These are phyloP conservation scores for Forbesichthys agassizii DNA, from an alignment of 2,113 vertebrate genomes.

Conservation along the genomic window DNA sequence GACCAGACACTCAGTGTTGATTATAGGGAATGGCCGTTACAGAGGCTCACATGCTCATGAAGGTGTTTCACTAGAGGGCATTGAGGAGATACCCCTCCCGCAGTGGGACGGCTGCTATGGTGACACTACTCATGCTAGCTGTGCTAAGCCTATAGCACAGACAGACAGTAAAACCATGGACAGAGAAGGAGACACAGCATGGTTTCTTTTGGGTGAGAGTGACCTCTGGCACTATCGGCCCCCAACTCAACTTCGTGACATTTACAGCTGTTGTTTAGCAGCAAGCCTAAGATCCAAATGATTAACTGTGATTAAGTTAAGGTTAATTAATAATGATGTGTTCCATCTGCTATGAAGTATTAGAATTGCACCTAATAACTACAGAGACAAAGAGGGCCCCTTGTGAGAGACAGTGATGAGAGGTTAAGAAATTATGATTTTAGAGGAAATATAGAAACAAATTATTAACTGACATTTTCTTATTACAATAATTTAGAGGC, in stretches of 20 bases:
- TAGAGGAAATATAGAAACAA: conserved; percentile 79
- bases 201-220: conserved; percentile 70
- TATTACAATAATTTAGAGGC: conserved; percentile 90
- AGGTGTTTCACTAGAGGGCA: conserved; percentile 25
- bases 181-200: conserved; percentile 82
- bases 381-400: conserved; percentile 88
- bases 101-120: conserved; percentile 55
- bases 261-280: conserved; percentile 79
- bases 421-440: conserved; percentile 91
- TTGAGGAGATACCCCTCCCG: conserved; percentile 38
- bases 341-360: conserved; percentile 92
- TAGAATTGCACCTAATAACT: conserved; percentile 81
- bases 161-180: conserved; percentile 71
- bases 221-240: conserved; percentile 63
- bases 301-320: conserved; percentile 55
- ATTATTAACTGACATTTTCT: conserved; percentile 72
- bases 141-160: conserved; percentile 59
- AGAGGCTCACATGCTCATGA: conserved; percentile 42
- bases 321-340: conserved; percentile 65
- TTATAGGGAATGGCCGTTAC: conserved; percentile 49
- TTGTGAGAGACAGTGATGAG: conserved; percentile 93
- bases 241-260: conserved; percentile 83
- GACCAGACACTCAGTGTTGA: conserved; percentile 44
- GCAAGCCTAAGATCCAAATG: conserved; percentile 43
- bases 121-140: conserved; percentile 73